These are phyloP conservation scores for Apantesis nais DNA, from an alignment of 2,888 invertebrate species.

Conservation along the genomic window DNA sequence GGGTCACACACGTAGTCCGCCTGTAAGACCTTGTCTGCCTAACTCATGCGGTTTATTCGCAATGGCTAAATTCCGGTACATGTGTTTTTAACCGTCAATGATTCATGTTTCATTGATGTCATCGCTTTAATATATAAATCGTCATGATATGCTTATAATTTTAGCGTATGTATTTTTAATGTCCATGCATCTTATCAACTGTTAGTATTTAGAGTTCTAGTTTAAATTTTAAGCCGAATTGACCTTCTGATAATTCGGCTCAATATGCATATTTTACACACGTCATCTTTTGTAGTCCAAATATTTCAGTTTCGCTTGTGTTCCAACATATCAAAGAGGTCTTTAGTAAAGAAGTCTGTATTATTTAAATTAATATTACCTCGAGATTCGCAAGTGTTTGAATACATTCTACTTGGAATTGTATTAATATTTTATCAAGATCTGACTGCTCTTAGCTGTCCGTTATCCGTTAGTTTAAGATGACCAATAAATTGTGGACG, in stretches of 20 bases:
- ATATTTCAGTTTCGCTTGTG: slow-evolving; percentile 20
- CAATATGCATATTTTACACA: neutral
- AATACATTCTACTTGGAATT: slow-evolving; percentile 22
- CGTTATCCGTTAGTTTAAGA: slow-evolving; percentile 14
- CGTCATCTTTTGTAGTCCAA: neutral
- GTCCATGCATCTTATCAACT: neutral
- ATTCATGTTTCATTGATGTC: slow-evolving; percentile 33
- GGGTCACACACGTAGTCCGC: slow-evolving; percentile 44
- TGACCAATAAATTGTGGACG: neutral
- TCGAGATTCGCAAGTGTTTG: slow-evolving; percentile 18
- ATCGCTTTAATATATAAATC: slow-evolving; percentile 10
- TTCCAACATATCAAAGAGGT: slow-evolving; percentile 13
- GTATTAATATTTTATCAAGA: slow-evolving; percentile 26
- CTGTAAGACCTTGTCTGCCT: slow-evolving; percentile 55
- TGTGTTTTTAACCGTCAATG: slow-evolving; percentile 33
- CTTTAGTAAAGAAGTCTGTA: slow-evolving; percentile 12
- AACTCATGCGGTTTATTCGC: slow-evolving; percentile 40
- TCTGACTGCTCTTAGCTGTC: slow-evolving; percentile 26
- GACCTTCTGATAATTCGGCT: neutral
- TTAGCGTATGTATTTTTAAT: neutral
- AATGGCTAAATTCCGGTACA: slow-evolving; percentile 28
- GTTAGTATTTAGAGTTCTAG: neutral
- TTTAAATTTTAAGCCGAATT: neutral
- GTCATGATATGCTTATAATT: neutral
- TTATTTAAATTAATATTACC: slow-evolving; percentile 10